Conservation (phyloP, 2,888 invertebrate species). For the Callinectes sapidus region DNA sequence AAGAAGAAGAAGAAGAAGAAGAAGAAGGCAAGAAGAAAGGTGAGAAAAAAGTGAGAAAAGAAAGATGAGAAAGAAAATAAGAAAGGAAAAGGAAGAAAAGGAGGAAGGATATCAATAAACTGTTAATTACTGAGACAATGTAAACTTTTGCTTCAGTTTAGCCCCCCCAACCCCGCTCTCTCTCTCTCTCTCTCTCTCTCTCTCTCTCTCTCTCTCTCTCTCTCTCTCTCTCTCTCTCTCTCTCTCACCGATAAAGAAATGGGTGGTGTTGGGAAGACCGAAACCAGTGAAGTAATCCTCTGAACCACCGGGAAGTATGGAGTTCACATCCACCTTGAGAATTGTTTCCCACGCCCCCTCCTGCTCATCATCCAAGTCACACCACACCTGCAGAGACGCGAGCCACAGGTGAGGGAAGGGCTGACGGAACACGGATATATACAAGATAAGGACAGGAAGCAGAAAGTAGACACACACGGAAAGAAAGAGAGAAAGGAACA, state of each 20-base stretch:
- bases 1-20: too few species aligned
- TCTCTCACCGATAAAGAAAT: slow-evolving; percentile 3
- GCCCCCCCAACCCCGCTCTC: too few species aligned
- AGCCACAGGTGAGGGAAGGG: background rate
- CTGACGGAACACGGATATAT: background rate
- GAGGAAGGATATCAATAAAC: too few species aligned
- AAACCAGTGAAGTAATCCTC: background rate
- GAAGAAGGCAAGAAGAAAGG: too few species aligned
- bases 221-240: slow-evolving; percentile 1
- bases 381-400: background rate
- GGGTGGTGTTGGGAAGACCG: background rate
- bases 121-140: too few species aligned
- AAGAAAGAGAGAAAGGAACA: background rate
- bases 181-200: too few species aligned
- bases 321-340: background rate
- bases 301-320: background rate
- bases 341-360: background rate
- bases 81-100: too few species aligned
- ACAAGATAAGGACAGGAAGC: background rate
- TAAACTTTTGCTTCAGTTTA: too few species aligned
- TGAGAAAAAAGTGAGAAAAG: too few species aligned
- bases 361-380: background rate
- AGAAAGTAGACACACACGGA: background rate
- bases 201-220: background rate
- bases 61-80: too few species aligned